Conservation (phyloP, 2,113 vertebrate species). For the Penelope pileata region DNA sequence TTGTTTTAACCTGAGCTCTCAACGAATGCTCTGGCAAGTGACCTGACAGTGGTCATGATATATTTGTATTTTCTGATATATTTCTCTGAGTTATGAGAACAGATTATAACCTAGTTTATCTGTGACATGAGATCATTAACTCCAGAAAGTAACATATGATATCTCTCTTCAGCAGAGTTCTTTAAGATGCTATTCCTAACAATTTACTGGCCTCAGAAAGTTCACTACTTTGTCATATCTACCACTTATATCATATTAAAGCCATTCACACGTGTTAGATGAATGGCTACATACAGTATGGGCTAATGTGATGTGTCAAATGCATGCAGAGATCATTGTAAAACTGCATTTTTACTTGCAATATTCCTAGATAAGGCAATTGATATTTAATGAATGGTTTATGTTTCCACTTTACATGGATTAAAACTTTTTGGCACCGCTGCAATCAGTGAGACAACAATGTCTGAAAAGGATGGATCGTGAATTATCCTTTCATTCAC, state of each 20-base stretch:
- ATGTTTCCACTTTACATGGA: neutral
- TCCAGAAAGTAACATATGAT: conserved; percentile 37
- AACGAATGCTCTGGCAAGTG: conserved; percentile 9
- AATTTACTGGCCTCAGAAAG: conserved; percentile 14
- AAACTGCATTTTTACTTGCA: neutral
- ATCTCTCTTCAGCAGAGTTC: neutral
- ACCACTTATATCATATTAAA: neutral
- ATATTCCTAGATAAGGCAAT: neutral
- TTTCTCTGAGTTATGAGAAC: conserved; percentile 43
- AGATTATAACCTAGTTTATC: conserved; percentile 55
- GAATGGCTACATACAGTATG: neutral
- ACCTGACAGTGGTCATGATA: conserved; percentile 27
- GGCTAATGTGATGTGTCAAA: neutral
- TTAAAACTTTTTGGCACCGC: neutral
- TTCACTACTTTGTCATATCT: conserved; percentile 25
- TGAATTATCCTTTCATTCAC: neutral
- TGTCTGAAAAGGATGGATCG: neutral
- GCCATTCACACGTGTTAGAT: neutral
- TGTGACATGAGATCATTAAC: conserved; percentile 48
- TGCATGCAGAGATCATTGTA: neutral
- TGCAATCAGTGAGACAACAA: neutral
- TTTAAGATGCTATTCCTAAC: conserved; percentile 35
- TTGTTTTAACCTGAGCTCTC: neutral
- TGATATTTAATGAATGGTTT: neutral
- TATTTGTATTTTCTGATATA: conserved; percentile 34